phyloP scores from a whole-genome alignment of 2,797 vertebrate species.

The Epinephelus malabaricus region DNA sequence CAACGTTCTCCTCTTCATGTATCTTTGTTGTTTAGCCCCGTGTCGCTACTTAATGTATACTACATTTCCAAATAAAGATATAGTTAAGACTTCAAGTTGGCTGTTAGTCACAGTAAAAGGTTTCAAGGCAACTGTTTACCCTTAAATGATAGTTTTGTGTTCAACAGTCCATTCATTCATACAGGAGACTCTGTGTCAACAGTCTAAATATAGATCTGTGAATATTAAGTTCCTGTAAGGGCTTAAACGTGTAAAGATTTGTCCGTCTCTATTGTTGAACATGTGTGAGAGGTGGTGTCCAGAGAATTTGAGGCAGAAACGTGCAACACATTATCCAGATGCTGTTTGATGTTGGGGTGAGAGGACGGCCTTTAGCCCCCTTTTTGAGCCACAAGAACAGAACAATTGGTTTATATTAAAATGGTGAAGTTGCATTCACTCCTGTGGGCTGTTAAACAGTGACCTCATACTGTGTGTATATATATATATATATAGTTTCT shows the following conservation, averaged over 20 bases:
- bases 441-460: background rate
- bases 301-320: slow-evolving; percentile 26
- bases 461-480: background rate
- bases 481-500: background rate
- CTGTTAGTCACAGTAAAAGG: slow-evolving; percentile 57
- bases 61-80: slow-evolving; percentile 60
- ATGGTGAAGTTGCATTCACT: background rate
- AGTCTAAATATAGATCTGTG: slow-evolving; percentile 27
- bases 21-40: slow-evolving; percentile 46
- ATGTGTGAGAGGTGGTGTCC: slow-evolving; percentile 12
- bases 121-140: slow-evolving; percentile 59
- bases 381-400: background rate
- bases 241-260: background rate
- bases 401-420: background rate
- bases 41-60: slow-evolving; percentile 39
- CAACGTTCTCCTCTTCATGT: slow-evolving; percentile 13
- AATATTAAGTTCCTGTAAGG: slow-evolving; percentile 10
- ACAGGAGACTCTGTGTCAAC: background rate
- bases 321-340: slow-evolving; percentile 19
- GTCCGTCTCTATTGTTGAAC: slow-evolving; percentile 7
- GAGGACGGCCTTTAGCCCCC: background rate
- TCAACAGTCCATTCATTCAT: slow-evolving; percentile 21
- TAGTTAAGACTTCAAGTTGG: slow-evolving; percentile 25
- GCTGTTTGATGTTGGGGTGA: slow-evolving; percentile 27
- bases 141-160: slow-evolving; percentile 36